Evolutionary conservation across 2,888 invertebrate species (phyloP), one percentile per base, ranked within the genome.

Genomic region (Trichogramma dendrolimi): DNA sequence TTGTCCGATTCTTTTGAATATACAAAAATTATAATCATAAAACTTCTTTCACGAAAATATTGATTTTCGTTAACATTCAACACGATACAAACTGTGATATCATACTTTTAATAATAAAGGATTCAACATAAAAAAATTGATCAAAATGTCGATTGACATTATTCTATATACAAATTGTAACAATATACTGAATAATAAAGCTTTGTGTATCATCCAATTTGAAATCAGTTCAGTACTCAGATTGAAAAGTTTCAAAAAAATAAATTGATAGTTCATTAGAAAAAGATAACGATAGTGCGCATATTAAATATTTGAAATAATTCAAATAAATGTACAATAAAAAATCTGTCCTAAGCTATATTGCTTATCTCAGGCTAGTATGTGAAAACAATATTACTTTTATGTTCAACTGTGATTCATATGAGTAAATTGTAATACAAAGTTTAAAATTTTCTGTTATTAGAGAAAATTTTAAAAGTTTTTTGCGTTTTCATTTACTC

Each of bases 21-120:
- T 10, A 55, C 51, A 51, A 60, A 55, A 61, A 39, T 56, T 43
- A 60, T 52, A n/a, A 6, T 54, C 11, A 57, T 51, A 43, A 59
- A 55, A 58, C 14, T 55, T 47, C 27, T 61, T 49, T 58, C 8
- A 60, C 51, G 14, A 43, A 62, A 59, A 64, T 52, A 65, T 60
- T 60, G 54, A 54, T 60, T 52, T 60, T n/a, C 47, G 52, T 58
- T 55, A 65, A 65, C 43, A 47, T 60, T 61, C 50, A 65, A 62
- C 58, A 61, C 58, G 52, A 50, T 62, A 62, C 62, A 61, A 63
- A 63, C 61, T 62, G 61, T 62, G 55, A 55, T 62, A 47, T 58
- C 8, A 42, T 11, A 44, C 6, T 47, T 6, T 11, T n/a, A 11
- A n/a, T 47, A 47, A n/a, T 11, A 47, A n/a, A 47, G 6, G 14